Conservation (phyloP, 2,888 invertebrate genomes). For the Unio pictorum region DNA sequence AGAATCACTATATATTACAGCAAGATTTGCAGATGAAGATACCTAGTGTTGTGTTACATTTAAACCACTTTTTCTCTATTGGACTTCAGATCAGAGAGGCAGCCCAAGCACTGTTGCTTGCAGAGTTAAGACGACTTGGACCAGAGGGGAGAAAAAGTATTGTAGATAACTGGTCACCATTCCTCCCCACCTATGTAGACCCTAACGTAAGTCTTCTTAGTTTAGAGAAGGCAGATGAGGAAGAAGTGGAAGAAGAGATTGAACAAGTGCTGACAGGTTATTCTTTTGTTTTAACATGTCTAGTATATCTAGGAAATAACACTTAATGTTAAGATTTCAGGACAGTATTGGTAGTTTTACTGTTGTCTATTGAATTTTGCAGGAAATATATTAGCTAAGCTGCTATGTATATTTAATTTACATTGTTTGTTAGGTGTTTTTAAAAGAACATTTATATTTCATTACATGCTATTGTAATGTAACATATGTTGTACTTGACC, state of each 20-base stretch:
- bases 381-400: too few species aligned
- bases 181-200: constrained; percentile 82
- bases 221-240: constrained; percentile 52
- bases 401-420: too few species aligned
- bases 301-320: neutral
- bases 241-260: constrained; percentile 48
- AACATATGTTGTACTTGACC: too few species aligned
- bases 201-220: constrained; percentile 71
- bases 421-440: too few species aligned
- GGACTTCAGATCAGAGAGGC: constrained; percentile 85
- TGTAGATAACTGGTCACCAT: constrained; percentile 97
- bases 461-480: too few species aligned
- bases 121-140: constrained; percentile 91
- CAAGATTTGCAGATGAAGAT: too few species aligned
- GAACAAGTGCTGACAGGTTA: constrained; percentile 28
- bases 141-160: constrained; percentile 91
- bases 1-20: too few species aligned
- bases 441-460: too few species aligned
- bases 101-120: constrained; percentile 93
- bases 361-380: too few species aligned
- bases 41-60: too few species aligned
- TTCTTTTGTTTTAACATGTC: neutral
- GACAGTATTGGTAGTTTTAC: too few species aligned
- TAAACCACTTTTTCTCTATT: neutral
- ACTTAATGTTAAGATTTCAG: too few species aligned